Percentiles rank a stretch among this genome's conserved stretches.
These are phyloP conservation scores for Scalopus aquaticus DNA, from an alignment of 2,113 vertebrate species.

Conservation along the genomic window DNA sequence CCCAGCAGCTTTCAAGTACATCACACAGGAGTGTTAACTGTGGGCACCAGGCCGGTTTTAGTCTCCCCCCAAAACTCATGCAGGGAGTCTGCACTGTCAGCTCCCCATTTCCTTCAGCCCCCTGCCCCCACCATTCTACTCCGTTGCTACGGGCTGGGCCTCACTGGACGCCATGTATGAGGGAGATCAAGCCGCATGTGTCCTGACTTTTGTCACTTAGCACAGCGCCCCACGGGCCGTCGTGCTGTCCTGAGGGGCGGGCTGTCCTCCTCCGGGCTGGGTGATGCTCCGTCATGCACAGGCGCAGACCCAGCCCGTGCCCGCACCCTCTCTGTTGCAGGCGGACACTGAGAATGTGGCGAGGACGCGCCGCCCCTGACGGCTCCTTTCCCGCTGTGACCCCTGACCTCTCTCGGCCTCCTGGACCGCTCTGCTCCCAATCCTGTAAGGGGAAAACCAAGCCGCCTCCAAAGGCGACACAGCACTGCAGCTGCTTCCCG, in stretches of 20 bases:
- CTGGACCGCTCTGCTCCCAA: neutral
- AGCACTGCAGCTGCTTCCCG: neutral
- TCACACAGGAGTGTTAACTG: too few relatives aligned
- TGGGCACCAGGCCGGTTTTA: neutral
- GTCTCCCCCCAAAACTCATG: neutral
- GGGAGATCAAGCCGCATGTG: neutral
- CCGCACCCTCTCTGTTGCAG: too few relatives aligned
- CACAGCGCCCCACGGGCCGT: neutral
- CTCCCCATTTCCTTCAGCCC: too few relatives aligned
- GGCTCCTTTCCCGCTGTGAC: neutral
- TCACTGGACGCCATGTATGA: neutral
- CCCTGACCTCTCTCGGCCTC: neutral
- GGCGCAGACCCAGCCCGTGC: too few relatives aligned
- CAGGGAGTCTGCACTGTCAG: too few relatives aligned
- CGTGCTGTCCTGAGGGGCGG: rapidly evolving
- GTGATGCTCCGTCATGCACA: neutral
- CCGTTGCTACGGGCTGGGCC: neutral
- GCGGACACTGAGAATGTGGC: too few relatives aligned
- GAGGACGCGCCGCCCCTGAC: neutral
- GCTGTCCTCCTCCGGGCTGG: neutral
- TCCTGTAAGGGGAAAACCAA: neutral
- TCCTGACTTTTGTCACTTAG: neutral
- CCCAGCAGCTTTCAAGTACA: neutral
- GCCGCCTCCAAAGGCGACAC: too few relatives aligned
- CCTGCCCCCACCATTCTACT: neutral